phyloP scores from a whole-genome alignment of 2,113 vertebrate genomes.

The Crotalus tigris region DNA sequence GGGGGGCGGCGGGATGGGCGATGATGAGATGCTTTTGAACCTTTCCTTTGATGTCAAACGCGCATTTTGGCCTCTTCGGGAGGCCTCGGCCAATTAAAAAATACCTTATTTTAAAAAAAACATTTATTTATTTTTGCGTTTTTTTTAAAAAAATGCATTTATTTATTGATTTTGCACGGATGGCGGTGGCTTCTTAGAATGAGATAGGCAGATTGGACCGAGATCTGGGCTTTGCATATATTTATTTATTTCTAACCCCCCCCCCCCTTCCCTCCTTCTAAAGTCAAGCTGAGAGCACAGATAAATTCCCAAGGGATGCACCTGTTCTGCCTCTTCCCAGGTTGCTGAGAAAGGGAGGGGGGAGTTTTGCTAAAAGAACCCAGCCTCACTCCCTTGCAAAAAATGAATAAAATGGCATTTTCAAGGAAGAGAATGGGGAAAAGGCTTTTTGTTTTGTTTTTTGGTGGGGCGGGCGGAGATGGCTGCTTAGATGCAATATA shows the following conservation, averaged over 20 bases:
- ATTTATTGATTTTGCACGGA: background rate
- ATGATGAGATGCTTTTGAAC: background rate
- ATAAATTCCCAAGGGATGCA: background rate
- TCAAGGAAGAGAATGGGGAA: background rate
- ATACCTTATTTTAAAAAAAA: too few relatives aligned
- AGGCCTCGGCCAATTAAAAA: background rate
- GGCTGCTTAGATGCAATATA: background rate
- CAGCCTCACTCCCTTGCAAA: background rate
- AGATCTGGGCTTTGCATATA: background rate
- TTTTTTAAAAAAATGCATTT: background rate
- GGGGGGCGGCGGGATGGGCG: background rate
- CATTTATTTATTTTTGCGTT: background rate
- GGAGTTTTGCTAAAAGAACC: background rate
- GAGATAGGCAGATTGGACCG: background rate
- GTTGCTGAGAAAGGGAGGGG: background rate
- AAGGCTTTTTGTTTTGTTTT: background rate
- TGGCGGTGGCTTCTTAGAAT: constrained; percentile 9
- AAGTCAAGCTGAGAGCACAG: background rate
- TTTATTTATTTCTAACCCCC: background rate
- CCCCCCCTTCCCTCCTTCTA: background rate
- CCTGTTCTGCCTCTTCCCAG: background rate
- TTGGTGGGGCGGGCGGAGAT: constrained; percentile 16
- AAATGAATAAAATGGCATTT: background rate
- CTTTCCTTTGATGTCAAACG: background rate
- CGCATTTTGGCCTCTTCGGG: background rate